phyloP scores from a whole-genome alignment of 2,888 invertebrate species.

The Lypha dubia region DNA sequence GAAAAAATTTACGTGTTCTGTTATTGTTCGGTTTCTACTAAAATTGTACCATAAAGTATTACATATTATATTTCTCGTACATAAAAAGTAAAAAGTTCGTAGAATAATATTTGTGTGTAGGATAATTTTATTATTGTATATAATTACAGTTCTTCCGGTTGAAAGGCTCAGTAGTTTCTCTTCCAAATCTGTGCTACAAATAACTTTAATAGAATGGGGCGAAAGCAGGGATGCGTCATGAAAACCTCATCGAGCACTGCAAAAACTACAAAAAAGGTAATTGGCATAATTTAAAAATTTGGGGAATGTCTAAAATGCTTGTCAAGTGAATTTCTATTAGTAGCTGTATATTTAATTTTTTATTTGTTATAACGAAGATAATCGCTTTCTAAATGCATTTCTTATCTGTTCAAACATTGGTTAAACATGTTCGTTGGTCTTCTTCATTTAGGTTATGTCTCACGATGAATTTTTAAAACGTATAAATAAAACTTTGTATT shows the following conservation, averaged over 20 bases:
- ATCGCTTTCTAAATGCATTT: conserved; percentile 7
- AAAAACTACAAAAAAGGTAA: conserved; percentile 60
- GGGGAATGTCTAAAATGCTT: conserved; percentile 6
- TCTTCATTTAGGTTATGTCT: conserved; percentile 78
- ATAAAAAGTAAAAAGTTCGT: conserved; percentile 11
- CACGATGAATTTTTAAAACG: conserved; percentile 91
- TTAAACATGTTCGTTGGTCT: neutral
- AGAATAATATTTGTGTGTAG: neutral
- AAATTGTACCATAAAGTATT: conserved; percentile 38
- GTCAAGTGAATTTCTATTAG: conserved; percentile 5
- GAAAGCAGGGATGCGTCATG: conserved; percentile 70
- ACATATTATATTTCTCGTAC: conserved; percentile 16
- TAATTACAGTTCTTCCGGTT: neutral
- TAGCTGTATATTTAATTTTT: conserved; percentile 1
- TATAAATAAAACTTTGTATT: conserved; percentile 94
- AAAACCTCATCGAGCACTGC: conserved; percentile 57
- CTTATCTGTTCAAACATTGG: neutral
- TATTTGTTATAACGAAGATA: neutral
- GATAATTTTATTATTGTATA: neutral
- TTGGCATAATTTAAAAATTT: conserved; percentile 15
- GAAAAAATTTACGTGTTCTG: conserved; percentile 35
- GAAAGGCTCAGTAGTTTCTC: neutral
- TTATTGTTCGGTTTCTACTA: conserved; percentile 20
- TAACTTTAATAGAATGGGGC: conserved; percentile 51
- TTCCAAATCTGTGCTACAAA: neutral